phyloP scores from a whole-genome alignment of 37 sponge, comb jelly and placozoan genomes.

The Ephydatia muelleri region DNA sequence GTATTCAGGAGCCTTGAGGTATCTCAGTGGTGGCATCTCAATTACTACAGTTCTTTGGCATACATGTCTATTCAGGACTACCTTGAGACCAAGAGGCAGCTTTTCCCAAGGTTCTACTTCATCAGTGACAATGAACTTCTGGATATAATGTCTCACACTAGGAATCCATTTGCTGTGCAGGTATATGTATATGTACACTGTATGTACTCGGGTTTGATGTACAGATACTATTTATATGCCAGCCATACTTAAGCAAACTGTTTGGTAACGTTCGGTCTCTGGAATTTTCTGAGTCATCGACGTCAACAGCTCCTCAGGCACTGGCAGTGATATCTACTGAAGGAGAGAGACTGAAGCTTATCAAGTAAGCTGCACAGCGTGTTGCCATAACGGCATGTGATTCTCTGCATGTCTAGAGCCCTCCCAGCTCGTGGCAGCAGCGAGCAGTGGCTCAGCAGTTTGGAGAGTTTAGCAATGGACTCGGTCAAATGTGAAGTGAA shows the following conservation, averaged over 20 bases:
- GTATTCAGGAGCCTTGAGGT: conserved; percentile 76
- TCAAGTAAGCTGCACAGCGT: conserved; percentile 23
- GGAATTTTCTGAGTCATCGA: conserved; percentile 32
- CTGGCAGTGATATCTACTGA: conserved; percentile 72
- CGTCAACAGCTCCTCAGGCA: conserved; percentile 31
- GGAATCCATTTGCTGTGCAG: conserved; percentile 54
- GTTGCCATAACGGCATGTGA: background rate
- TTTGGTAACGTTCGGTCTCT: conserved; percentile 72
- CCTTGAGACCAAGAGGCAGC: conserved; percentile 69
- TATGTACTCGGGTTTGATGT: background rate
- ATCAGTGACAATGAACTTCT: conserved; percentile 75
- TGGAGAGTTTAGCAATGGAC: conserved; percentile 47
- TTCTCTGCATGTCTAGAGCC: conserved; percentile 11
- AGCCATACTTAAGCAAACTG: conserved; percentile 60
- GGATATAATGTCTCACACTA: conserved; percentile 66
- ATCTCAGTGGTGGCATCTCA: background rate
- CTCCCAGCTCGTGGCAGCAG: conserved; percentile 56
- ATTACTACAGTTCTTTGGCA: background rate
- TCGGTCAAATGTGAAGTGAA: conserved; percentile 18
- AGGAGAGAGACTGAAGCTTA: conserved; percentile 63
- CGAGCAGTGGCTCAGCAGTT: conserved; percentile 58
- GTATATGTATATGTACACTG: conserved; percentile 31
- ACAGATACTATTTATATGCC: background rate
- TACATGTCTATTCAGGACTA: conserved; percentile 41
- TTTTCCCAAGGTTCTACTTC: conserved; percentile 78